A percentile compares a stretch with the other conserved stretches of the same genome.
Conservation (phyloP, 1,140 invertebrate species). For the Metaphire vulgaris region DNA sequence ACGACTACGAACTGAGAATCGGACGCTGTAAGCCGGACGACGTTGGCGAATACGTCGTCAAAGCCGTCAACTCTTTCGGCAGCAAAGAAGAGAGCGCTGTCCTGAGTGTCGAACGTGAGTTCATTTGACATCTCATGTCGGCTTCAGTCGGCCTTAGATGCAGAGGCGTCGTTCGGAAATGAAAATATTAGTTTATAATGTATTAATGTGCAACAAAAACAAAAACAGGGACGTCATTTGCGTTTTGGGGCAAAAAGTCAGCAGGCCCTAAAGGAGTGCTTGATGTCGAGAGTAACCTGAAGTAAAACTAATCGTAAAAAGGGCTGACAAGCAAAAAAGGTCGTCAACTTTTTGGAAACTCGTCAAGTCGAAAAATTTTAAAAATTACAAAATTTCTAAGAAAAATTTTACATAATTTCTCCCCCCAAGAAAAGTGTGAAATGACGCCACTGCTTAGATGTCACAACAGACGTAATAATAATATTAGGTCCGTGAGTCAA, state of each 20-base stretch:
- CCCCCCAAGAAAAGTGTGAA: too few species aligned
- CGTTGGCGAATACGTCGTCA: slow-evolving; percentile 91
- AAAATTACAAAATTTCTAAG: too few species aligned
- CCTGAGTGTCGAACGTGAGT: slow-evolving; percentile 86
- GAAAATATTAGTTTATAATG: too few species aligned
- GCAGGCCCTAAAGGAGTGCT: too few species aligned
- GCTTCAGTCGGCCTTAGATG: background rate
- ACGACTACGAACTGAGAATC: slow-evolving; percentile 95
- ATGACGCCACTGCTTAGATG: background rate
- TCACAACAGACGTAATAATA: background rate
- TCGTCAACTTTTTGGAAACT: too few species aligned
- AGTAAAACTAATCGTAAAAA: background rate
- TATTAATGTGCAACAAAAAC: too few species aligned
- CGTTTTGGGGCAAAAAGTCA: too few species aligned
- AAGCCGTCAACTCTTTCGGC: slow-evolving; percentile 96
- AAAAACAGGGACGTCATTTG: too few species aligned
- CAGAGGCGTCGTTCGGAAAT: background rate
- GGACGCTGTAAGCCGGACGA: slow-evolving; percentile 90
- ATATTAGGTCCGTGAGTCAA: background rate
- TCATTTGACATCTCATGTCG: background rate
- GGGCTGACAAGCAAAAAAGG: too few species aligned
- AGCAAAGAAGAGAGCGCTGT: slow-evolving; percentile 91
- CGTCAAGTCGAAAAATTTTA: too few species aligned
- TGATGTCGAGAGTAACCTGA: background rate
- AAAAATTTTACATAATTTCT: too few species aligned